Evolutionary conservation across 2,113 vertebrate species (phyloP).

Genomic region (Aegypius monachus): DNA sequence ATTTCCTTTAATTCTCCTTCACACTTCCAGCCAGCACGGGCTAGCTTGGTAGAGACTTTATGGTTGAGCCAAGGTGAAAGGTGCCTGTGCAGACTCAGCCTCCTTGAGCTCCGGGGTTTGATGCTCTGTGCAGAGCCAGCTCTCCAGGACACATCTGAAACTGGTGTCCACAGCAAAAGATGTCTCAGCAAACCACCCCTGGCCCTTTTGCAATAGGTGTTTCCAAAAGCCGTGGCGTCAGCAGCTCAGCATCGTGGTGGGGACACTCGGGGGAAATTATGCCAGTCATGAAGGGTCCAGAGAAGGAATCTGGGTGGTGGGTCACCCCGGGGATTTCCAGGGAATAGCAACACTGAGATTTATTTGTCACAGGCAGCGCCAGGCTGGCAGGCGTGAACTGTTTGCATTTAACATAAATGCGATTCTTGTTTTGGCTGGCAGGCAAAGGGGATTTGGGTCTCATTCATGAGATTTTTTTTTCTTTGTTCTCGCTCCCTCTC

Average conservation of each 20-base stretch:
- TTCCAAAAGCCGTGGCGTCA: background rate
- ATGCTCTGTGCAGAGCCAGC: background rate
- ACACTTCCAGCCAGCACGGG: background rate
- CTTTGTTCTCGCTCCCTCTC: constrained; percentile 30
- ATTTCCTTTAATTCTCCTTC: constrained; percentile 49
- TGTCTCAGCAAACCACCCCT: background rate
- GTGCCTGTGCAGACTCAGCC: background rate
- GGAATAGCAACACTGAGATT: background rate
- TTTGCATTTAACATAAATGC: background rate
- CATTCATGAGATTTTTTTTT: constrained; percentile 15
- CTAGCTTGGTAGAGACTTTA: background rate
- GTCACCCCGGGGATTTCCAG: background rate
- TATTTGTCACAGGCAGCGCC: background rate
- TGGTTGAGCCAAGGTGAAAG: background rate
- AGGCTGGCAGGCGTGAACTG: constrained; percentile 12
- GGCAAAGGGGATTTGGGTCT: constrained; percentile 37
- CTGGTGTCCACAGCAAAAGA: background rate
- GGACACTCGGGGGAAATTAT: accelerated
- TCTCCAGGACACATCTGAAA: background rate
- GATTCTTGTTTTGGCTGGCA: constrained; percentile 43
- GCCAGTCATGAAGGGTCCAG: background rate
- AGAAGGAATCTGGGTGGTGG: background rate
- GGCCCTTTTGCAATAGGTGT: background rate
- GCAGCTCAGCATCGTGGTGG: background rate
- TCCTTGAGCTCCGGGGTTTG: background rate